phyloP scores from a whole-genome alignment of 2,113 vertebrate species.

The Petaurus breviceps region DNA sequence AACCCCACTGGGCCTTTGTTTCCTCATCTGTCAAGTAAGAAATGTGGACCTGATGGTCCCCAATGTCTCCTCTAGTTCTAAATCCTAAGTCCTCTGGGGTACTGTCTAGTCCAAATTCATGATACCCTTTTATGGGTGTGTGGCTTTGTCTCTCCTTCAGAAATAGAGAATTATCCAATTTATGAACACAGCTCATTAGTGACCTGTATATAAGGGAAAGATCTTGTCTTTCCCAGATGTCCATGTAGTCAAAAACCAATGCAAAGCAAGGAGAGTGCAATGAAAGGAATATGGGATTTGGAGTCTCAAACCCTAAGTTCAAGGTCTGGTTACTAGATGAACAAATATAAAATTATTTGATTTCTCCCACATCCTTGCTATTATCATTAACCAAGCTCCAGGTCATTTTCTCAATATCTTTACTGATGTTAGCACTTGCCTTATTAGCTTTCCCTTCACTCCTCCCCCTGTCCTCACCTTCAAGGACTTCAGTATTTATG shows the following conservation, averaged over 20 bases:
- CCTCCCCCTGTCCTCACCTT: not conserved
- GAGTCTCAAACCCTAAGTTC: not conserved
- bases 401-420: not conserved
- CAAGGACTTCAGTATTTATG: not conserved
- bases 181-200: not conserved
- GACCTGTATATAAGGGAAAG: not conserved
- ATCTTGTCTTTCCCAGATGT: not conserved
- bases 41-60: not conserved
- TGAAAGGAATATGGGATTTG: not conserved
- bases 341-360: not conserved
- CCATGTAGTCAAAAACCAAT: not conserved
- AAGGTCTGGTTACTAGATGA: not conserved
- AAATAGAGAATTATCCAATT: not conserved
- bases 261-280: not conserved
- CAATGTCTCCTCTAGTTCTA: not conserved
- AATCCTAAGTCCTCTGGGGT: not conserved
- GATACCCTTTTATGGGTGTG: not conserved
- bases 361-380: not conserved
- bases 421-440: not conserved
- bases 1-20: not conserved
- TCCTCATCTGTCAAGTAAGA: not conserved
- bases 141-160: not conserved
- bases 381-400: not conserved
- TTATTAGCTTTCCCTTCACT: not conserved
- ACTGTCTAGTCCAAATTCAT: not conserved